phyloP scores from a whole-genome alignment of 2,888 invertebrate genomes.

The Dermolepida albohirtum region DNA sequence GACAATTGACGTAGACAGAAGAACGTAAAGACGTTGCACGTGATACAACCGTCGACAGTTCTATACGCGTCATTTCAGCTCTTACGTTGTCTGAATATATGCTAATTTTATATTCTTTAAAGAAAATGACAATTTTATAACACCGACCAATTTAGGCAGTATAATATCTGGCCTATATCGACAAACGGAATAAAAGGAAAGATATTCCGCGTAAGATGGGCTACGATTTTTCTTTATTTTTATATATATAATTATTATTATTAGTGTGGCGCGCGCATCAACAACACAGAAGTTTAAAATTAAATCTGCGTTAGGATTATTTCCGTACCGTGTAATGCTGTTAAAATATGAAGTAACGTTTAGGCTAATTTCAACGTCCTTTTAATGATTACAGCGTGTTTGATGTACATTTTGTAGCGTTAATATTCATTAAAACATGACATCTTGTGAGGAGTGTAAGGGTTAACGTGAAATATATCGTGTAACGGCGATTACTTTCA shows the following conservation, averaged over 20 bases:
- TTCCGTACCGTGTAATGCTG: background rate
- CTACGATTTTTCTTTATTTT: too few species aligned
- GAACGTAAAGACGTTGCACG: slow-evolving; percentile 18
- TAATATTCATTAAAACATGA: too few species aligned
- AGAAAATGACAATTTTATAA: background rate
- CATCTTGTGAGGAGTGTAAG: too few species aligned
- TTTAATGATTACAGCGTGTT: too few species aligned
- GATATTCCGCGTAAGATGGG: too few species aligned
- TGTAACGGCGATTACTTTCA: too few species aligned
- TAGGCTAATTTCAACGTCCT: background rate
- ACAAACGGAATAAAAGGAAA: too few species aligned
- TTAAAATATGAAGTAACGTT: background rate
- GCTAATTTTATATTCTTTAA: slow-evolving; percentile 23
- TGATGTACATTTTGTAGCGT: too few species aligned
- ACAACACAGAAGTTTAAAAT: background rate
- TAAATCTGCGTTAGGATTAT: slow-evolving; percentile 6
- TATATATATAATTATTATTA: background rate
- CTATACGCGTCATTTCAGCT: slow-evolving; percentile 15
- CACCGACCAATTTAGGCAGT: background rate
- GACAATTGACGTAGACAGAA: slow-evolving; percentile 15
- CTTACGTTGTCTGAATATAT: slow-evolving; percentile 4
- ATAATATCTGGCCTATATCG: background rate
- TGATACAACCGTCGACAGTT: slow-evolving; percentile 4
- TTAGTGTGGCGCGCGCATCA: background rate
- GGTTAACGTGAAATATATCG: too few species aligned